A percentile compares a stretch with the other conserved stretches of the same genome.
phyloP scores from a whole-genome alignment of 2,113 vertebrate genomes.

The Pristiophorus japonicus region DNA sequence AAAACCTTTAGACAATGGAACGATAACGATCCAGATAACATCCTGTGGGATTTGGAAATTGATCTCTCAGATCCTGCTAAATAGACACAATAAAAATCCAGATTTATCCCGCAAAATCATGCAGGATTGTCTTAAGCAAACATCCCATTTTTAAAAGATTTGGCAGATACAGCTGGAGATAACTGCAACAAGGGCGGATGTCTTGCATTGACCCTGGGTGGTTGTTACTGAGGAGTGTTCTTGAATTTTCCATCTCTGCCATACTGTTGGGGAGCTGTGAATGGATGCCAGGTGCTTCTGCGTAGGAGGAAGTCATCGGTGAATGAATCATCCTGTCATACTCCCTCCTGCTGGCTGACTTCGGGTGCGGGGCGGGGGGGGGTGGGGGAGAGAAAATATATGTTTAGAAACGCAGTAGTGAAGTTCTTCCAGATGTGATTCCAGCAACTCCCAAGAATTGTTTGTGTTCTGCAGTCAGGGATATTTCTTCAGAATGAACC shows the following conservation, averaged over 20 bases:
- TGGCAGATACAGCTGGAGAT: background rate
- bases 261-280: background rate
- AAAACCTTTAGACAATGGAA: background rate
- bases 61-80: background rate
- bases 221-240: background rate
- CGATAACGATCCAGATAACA: background rate
- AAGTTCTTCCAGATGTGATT: background rate
- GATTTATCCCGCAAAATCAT: background rate
- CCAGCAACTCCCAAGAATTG: background rate
- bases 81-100: background rate
- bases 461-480: background rate
- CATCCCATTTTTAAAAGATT: background rate
- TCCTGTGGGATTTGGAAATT: slow-evolving; percentile 4
- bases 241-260: background rate
- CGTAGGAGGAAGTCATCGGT: background rate
- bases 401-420: background rate
- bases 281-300: background rate
- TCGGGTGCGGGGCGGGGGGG: too few species aligned
- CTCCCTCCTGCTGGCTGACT: background rate
- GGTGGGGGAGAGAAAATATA: background rate
- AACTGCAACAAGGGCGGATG: background rate
- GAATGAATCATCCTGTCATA: background rate
- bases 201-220: background rate
- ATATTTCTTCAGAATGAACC: background rate
- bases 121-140: background rate